Evolutionary conservation across 2,888 invertebrate genomes (phyloP).

Genomic region (Plebejus anna): DNA sequence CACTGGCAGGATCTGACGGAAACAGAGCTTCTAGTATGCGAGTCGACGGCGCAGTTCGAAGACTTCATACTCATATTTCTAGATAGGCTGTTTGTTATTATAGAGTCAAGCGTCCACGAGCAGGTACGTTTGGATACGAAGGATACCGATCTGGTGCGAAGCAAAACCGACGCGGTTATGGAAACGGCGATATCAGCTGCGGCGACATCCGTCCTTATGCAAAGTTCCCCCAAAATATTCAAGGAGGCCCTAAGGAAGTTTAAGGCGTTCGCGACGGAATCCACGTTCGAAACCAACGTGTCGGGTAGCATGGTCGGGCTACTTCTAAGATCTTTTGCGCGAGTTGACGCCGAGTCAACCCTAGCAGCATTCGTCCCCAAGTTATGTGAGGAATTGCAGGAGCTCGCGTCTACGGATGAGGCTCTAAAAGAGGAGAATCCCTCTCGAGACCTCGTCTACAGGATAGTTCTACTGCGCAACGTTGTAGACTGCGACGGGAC

Average conservation of each 20-base stretch:
- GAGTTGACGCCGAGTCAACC: constrained; percentile 84
- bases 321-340: constrained; percentile 83
- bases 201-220: constrained; percentile 84
- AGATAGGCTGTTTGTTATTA: constrained; percentile 86
- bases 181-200: constrained; percentile 86
- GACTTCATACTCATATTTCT: constrained; percentile 93
- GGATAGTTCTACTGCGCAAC: constrained; percentile 86
- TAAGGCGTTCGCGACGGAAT: constrained; percentile 84
- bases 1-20: constrained; percentile 85
- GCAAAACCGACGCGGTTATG: constrained; percentile 84
- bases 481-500: constrained; percentile 83
- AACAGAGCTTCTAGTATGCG: constrained; percentile 87
- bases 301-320: constrained; percentile 90
- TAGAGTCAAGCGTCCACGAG: constrained; percentile 85
- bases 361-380: constrained; percentile 86
- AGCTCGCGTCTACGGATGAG: constrained; percentile 81
- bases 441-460: constrained; percentile 88
- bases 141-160: constrained; percentile 80
- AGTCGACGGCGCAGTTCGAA: constrained; percentile 91
- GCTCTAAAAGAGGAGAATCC: constrained; percentile 87
- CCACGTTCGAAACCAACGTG: constrained; percentile 90
- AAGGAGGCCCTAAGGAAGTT: constrained; percentile 86
- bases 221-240: constrained; percentile 84
- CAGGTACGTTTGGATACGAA: constrained; percentile 83
- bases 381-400: constrained; percentile 83